Conservation (phyloP, 2,113 vertebrate species). For the Rhinoderma darwinii region DNA sequence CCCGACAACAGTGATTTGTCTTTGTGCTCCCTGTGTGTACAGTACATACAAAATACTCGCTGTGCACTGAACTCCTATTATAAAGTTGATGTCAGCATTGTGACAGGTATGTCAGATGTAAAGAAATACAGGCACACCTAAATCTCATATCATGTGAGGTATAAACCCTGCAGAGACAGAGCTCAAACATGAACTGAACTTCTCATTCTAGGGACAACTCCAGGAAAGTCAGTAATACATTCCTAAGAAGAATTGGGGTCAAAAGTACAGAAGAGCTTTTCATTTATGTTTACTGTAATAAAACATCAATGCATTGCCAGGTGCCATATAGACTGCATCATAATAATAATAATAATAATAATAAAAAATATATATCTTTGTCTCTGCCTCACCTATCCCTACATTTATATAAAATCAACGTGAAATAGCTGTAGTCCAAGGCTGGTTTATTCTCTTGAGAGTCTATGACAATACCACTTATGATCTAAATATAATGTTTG, state of each 20-base stretch:
- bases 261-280: conserved; percentile 35
- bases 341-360: background rate
- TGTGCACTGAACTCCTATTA: conserved; percentile 20
- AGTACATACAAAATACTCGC: conserved; percentile 18
- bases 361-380: background rate
- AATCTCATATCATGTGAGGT: conserved; percentile 1
- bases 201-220: background rate
- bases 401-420: background rate
- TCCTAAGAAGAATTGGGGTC: conserved; percentile 23
- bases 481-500: background rate
- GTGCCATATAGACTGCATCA: background rate
- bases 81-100: conserved; percentile 9
- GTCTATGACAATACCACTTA: too few species aligned
- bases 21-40: conserved; percentile 30
- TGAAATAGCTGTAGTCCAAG: background rate
- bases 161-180: background rate
- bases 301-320: background rate
- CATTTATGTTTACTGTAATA: conserved; percentile 27
- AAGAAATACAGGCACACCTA: conserved; percentile 21
- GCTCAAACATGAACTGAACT: background rate
- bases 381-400: background rate
- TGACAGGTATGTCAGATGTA: conserved; percentile 32
- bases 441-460: background rate
- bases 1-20: conserved; percentile 16
- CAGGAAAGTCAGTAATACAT: conserved; percentile 26